Evolutionary conservation across 1,140 invertebrate genomes (phyloP).

Genomic region (Archivesica marissinica): DNA sequence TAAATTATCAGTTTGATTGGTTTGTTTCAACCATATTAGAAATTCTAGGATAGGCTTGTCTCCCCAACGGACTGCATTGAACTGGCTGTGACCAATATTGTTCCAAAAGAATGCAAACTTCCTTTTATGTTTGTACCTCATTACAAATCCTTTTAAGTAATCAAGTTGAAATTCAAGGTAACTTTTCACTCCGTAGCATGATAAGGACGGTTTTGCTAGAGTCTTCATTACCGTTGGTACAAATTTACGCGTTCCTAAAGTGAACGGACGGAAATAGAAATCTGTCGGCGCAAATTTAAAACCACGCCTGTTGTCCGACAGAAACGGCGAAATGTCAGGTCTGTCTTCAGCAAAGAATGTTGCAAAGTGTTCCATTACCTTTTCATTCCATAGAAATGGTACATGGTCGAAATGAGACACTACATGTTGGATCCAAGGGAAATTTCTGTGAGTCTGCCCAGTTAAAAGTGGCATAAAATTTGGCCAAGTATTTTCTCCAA

Average conservation of each 20-base stretch:
- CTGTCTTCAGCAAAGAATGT: constrained; percentile 93
- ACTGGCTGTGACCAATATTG: constrained; percentile 49
- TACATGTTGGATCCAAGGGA: constrained; percentile 73
- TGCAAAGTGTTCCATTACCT: constrained; percentile 88
- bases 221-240: constrained; percentile 38
- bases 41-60: constrained; percentile 71
- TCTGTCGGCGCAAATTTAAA: constrained; percentile 92
- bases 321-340: constrained; percentile 88
- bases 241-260: constrained; percentile 62
- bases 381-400: constrained; percentile 74
- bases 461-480: constrained; percentile 65
- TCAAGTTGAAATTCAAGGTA: constrained; percentile 35
- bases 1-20: constrained; percentile 41
- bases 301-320: constrained; percentile 87
- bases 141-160: constrained; percentile 47
- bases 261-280: constrained; percentile 92
- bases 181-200: constrained; percentile 44
- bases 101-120: constrained; percentile 42
- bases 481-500: constrained; percentile 66
- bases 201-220: neutral
- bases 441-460: constrained; percentile 69
- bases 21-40: constrained; percentile 57
- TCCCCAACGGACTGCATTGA: neutral
- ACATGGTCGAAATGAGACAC: constrained; percentile 62
- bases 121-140: constrained; percentile 20